Evolutionary conservation across 2,797 vertebrate genomes (phyloP), one percentile per base, ranked within the genome.

Genomic region (Gastrophryne carolinensis): DNA sequence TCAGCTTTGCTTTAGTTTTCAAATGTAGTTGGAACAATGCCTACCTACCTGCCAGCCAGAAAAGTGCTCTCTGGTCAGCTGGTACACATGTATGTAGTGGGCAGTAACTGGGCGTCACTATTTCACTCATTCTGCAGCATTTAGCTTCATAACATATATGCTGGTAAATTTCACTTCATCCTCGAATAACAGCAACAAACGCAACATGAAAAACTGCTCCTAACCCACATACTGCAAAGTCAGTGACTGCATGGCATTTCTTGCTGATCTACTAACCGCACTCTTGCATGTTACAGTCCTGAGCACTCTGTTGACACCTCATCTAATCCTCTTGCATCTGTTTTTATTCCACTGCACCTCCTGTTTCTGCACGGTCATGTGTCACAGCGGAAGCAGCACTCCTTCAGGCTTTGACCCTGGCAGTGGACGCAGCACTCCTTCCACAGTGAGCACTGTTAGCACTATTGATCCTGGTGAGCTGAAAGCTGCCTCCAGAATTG

Each of bases 381-480:
- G 73, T 85, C 84, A 24, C 89, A 90, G 89, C n/a, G 86, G 85
- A 82, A 87, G 89, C 89, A 88, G 84, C 64, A 91, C 88, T 71
- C 91, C 90, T 27, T 92, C 89, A 0, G 88, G 87, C 77, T 68
- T 87, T 83, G 91, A 90, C 53, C 85, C 89, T 1, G 81, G 86
- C 86, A 92, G 90, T 6, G 88, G 87, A 72, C 87, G 87, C 79
- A 92, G 88, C 30, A 87, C 90, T 35, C 90, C 89, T 75, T 92
- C 90, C 32, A 91, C 85, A 3, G 79, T 86, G 80, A 88, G 90
- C 81, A 91, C 85, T 2, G 80, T 90, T 73, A 85, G 90, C 81
- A 87, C 86, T 4, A 90, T 90, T 84, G 90, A 88, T 84, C 90
- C 89, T n/a, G 86, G 82, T 8, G 85, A 91, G 81, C 83, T 88